phyloP scores from a whole-genome alignment of 1,140 invertebrate genomes.

The Coenobita brevimanus region DNA sequence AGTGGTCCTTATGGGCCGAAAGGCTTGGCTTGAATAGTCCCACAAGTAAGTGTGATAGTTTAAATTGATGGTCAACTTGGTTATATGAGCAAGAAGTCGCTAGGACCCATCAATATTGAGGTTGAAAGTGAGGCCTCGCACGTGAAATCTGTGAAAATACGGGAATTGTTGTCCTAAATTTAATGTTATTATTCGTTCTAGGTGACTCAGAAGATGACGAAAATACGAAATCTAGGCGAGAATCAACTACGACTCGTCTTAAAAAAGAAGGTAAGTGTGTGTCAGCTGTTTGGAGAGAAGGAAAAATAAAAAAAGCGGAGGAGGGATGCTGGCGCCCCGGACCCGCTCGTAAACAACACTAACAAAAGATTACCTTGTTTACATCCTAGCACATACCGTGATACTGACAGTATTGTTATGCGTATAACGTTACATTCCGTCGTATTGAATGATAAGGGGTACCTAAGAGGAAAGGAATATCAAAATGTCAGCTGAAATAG shows the following conservation, averaged over 20 bases:
- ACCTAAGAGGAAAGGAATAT: not conserved
- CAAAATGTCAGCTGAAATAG: not conserved
- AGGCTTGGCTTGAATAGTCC: slow-evolving; percentile 62
- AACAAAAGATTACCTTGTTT: slow-evolving; percentile 29
- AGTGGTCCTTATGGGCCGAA: slow-evolving; percentile 64
- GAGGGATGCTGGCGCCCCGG: slow-evolving; percentile 16
- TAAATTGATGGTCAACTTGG: slow-evolving; percentile 11
- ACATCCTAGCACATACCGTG: not conserved
- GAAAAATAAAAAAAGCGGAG: slow-evolving; percentile 39
- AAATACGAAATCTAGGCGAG: slow-evolving; percentile 52
- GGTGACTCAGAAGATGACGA: slow-evolving; percentile 64
- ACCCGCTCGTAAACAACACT: slow-evolving; percentile 56
- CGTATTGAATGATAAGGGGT: not conserved
- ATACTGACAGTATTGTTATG: not conserved
- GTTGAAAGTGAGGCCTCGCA: slow-evolving; percentile 54
- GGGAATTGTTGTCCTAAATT: slow-evolving; percentile 55
- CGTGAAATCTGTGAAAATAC: slow-evolving; percentile 62
- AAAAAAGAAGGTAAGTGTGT: slow-evolving; percentile 61
- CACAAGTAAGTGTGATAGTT: slow-evolving; percentile 63
- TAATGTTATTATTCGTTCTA: slow-evolving; percentile 61
- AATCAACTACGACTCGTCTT: slow-evolving; percentile 62
- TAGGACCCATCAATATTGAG: slow-evolving; percentile 27
- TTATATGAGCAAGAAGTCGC: slow-evolving; percentile 1
- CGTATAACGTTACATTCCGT: no score
- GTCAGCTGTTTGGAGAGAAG: slow-evolving; percentile 46